Percentiles rank a stretch among this genome's conserved stretches.
Conservation (phyloP, 2,888 invertebrate species). For the Drosophila ezoana region DNA sequence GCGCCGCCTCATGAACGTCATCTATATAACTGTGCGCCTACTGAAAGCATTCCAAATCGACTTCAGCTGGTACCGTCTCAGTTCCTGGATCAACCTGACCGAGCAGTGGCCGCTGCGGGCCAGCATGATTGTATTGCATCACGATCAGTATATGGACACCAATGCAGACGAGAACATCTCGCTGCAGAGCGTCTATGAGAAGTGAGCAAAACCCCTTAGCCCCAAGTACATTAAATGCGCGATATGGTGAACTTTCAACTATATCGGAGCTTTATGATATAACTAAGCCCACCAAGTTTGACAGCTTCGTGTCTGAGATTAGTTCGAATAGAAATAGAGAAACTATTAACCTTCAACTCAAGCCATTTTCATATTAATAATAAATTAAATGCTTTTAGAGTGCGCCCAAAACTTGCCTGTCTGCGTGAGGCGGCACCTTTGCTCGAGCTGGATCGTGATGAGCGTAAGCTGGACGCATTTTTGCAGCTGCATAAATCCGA, state of each 20-base stretch:
- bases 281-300: too few relatives aligned
- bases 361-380: background rate
- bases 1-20: conserved; percentile 97
- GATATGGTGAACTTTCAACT: too few relatives aligned
- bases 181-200: conserved; percentile 96
- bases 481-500: conserved; percentile 94
- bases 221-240: too few relatives aligned
- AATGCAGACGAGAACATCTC: conserved; percentile 92
- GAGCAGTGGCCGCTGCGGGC: conserved; percentile 99
- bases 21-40: conserved; percentile 97
- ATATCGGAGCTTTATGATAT: too few relatives aligned
- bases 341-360: background rate
- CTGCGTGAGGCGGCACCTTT: conserved; percentile 95
- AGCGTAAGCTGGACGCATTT: conserved; percentile 97
- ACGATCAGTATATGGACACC: conserved; percentile 94
- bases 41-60: conserved; percentile 99
- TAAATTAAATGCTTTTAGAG: conserved; percentile 85
- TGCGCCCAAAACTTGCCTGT: conserved; percentile 92
- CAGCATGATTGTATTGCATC: conserved; percentile 98
- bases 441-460: conserved; percentile 96
- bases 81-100: conserved; percentile 99
- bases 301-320: too few relatives aligned
- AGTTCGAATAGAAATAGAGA: too few relatives aligned
- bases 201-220: conserved; percentile 87
- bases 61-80: conserved; percentile 99